Evolutionary conservation across 2,888 invertebrate species (phyloP), one percentile per base, ranked within the genome.

Genomic region (Ormyrus thymus): DNA sequence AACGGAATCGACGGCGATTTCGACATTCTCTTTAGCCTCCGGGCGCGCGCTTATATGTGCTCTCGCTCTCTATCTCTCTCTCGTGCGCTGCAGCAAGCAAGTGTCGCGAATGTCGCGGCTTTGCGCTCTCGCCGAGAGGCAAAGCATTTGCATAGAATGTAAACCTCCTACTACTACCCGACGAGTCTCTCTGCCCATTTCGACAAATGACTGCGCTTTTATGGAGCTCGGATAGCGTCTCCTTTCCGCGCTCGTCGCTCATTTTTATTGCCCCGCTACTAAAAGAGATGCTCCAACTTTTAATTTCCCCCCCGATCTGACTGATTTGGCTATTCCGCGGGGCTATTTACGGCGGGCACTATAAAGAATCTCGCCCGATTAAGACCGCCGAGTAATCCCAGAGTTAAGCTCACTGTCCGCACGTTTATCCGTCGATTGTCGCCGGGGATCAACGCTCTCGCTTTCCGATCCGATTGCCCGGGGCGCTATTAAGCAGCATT

Each of bases 1-100:
- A 78, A 78, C 78, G 55, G 51, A 72, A 78, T 72, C 43, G 72
- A 77, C 72, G 61, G 29, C 55, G 72, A 72, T 65, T 58, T 71
- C 65, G 45, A 59, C 66, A 7, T 75, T 61, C 62, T 43, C 55
- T 56, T 75, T 59, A 73, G 55, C 46, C 43, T 8, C 10, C n/a
- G 65, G 11, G 3, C n/a, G 13, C 8, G 45, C 10, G 15, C 9
- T 10, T 9, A 64, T 46, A 46, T 8, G 48, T n/a, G 64, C 8
- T 46, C n/a, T 6, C 10, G 6, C 11, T 8, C 48, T 64, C 59
- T n/a, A 50, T 11, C 43, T 50, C 10, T 29, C 29, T 11, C 43
- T 8, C 9, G 43, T 45, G 7, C 50, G n/a, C 48, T 29, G 29
- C 29, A 29, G 29, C 29, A 45, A 15, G 61, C 8, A 51, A 15